Evolutionary conservation across 1,140 invertebrate species (phyloP).

Genomic region (Holcopasites calliopsidis): DNA sequence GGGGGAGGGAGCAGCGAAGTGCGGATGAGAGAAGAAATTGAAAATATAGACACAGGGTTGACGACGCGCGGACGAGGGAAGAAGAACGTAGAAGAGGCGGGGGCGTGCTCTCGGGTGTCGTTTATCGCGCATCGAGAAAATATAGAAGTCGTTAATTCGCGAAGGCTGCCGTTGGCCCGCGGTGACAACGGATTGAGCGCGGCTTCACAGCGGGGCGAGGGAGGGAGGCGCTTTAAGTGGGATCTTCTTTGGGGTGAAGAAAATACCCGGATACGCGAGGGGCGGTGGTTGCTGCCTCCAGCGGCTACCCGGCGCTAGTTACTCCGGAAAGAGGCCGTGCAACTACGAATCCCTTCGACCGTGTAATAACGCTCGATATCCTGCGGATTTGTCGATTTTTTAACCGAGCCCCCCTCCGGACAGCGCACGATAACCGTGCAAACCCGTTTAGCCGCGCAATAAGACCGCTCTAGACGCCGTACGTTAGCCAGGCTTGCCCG

Average conservation of each 20-base stretch:
- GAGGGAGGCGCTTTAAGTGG: not conserved
- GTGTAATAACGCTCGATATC: not conserved
- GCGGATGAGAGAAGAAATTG: not conserved
- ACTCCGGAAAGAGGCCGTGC: conserved; percentile 1
- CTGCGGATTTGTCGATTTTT: not conserved
- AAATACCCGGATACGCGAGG: not conserved
- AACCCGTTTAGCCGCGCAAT: not conserved
- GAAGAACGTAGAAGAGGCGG: not conserved
- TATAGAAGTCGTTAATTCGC: conserved; percentile 36
- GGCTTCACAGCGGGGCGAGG: not conserved
- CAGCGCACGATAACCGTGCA: conserved; percentile 2
- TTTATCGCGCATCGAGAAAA: conserved; percentile 27
- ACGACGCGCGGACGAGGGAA: not conserved
- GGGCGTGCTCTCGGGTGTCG: not conserved
- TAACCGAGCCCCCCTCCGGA: not conserved
- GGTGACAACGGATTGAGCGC: conserved; percentile 27
- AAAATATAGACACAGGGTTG: not conserved
- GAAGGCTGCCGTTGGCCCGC: not conserved
- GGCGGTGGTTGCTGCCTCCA: not conserved
- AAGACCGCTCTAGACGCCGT: not conserved
- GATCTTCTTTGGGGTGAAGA: not conserved
- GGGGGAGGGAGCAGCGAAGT: not conserved
- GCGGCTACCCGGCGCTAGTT: not conserved
- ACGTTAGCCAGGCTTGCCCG: not conserved
- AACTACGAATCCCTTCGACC: conserved; percentile 20